phyloP scores from a whole-genome alignment of 2,797 vertebrate genomes.

The Spinibarbus caldwelli region DNA sequence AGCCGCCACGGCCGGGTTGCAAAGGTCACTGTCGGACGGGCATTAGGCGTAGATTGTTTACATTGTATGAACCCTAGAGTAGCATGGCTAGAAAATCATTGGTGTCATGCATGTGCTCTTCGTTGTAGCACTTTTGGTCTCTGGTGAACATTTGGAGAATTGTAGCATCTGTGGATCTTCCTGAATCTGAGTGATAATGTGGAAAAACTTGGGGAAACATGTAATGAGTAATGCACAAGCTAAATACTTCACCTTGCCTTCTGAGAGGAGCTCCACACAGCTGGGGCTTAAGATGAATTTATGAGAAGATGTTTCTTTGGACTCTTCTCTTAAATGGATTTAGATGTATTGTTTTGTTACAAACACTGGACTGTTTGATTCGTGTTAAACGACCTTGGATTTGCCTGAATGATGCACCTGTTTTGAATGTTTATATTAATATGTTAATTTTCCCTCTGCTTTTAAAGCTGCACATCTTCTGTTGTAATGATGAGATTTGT shows the following conservation, averaged over 20 bases:
- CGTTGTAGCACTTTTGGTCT: slow-evolving; percentile 14
- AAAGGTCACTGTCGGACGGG: slow-evolving; percentile 64
- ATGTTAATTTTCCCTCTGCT: background rate
- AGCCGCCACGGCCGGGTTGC: slow-evolving; percentile 55
- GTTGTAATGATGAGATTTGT: slow-evolving; percentile 9
- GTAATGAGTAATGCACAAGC: slow-evolving; percentile 51
- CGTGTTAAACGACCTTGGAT: background rate
- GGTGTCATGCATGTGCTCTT: background rate
- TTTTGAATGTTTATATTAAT: slow-evolving; percentile 7
- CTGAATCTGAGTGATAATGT: slow-evolving; percentile 46
- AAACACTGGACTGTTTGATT: background rate
- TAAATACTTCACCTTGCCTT: slow-evolving; percentile 55
- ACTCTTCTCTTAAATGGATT: slow-evolving; percentile 11
- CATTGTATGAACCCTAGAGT: background rate
- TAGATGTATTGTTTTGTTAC: slow-evolving; percentile 19
- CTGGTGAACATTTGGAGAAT: slow-evolving; percentile 35
- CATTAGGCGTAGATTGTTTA: slow-evolving; percentile 57
- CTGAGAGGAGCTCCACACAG: slow-evolving; percentile 46
- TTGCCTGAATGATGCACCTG: slow-evolving; percentile 30
- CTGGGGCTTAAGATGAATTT: slow-evolving; percentile 37
- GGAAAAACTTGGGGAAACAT: slow-evolving; percentile 51
- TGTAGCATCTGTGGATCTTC: slow-evolving; percentile 42
- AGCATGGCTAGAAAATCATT: background rate
- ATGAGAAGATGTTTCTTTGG: slow-evolving; percentile 17
- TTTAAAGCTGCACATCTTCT: background rate